These are phyloP conservation scores for Phragmatobia fuliginosa DNA, from an alignment of 2,888 invertebrate species.

Conservation along the genomic window DNA sequence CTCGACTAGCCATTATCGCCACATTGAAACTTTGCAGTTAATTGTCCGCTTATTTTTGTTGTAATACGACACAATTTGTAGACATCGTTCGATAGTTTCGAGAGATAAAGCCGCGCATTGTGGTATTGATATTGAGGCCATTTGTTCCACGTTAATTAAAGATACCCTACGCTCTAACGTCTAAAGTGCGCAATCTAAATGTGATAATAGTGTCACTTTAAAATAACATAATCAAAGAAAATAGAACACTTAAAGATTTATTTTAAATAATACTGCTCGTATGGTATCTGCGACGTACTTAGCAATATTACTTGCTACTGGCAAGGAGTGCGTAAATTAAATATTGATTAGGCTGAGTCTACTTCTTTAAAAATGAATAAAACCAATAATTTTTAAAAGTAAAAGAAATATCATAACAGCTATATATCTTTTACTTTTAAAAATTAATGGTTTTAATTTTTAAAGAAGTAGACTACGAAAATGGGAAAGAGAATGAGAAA, in stretches of 20 bases:
- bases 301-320: not conserved
- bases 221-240: not conserved
- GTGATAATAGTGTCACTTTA: conserved; percentile 2
- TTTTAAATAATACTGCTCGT: not conserved
- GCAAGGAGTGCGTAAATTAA: not conserved
- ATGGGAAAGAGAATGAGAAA: too few relatives aligned
- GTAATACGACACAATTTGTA: conserved; percentile 76
- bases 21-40: conserved; percentile 64
- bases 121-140: conserved; percentile 71
- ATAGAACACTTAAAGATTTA: not conserved
- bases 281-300: not conserved
- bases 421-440: too few relatives aligned
- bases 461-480: too few relatives aligned
- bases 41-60: conserved; percentile 73
- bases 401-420: too few relatives aligned
- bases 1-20: conserved; percentile 39
- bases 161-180: conserved; percentile 59
- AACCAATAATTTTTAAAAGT: too few relatives aligned
- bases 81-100: conserved; percentile 69
- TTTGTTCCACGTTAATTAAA: conserved; percentile 76
- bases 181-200: conserved; percentile 10
- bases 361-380: too few relatives aligned
- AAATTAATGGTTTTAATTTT: too few relatives aligned
- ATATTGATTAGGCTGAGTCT: too few relatives aligned
- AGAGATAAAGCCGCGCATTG: conserved; percentile 71